phyloP scores from a whole-genome alignment of 2,113 vertebrate genomes.

The Typhlomys cinereus region DNA sequence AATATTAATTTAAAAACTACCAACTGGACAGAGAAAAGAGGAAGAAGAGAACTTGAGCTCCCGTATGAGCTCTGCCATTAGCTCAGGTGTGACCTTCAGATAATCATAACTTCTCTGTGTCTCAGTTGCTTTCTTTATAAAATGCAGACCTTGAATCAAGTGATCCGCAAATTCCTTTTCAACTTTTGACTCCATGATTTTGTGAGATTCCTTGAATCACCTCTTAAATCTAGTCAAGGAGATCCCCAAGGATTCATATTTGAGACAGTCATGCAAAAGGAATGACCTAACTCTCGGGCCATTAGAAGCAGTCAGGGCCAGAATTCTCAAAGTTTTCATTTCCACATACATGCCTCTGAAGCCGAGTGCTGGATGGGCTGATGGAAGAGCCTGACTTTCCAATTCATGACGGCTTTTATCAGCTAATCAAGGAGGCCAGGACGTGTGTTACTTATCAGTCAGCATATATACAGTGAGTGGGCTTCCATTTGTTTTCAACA shows the following conservation, averaged over 20 bases:
- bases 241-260: background rate
- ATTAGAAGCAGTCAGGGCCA: background rate
- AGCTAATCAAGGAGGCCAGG: background rate
- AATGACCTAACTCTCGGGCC: background rate
- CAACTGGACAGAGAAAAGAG: no score
- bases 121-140: background rate
- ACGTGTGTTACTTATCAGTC: background rate
- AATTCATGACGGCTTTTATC: background rate
- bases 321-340: background rate
- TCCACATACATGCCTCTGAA: no score
- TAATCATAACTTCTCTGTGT: background rate
- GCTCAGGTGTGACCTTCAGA: background rate
- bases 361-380: no score
- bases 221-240: background rate
- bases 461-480: background rate
- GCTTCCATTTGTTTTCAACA: background rate
- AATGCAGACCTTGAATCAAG: background rate
- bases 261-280: background rate
- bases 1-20: no score
- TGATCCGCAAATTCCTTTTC: background rate
- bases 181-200: background rate
- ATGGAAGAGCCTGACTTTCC: background rate
- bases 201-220: background rate
- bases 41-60: background rate
- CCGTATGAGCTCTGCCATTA: background rate